Base-by-base conservation (phyloP, 2,113 vertebrate genomes). In the Hippopotamus amphibius region DNA sequence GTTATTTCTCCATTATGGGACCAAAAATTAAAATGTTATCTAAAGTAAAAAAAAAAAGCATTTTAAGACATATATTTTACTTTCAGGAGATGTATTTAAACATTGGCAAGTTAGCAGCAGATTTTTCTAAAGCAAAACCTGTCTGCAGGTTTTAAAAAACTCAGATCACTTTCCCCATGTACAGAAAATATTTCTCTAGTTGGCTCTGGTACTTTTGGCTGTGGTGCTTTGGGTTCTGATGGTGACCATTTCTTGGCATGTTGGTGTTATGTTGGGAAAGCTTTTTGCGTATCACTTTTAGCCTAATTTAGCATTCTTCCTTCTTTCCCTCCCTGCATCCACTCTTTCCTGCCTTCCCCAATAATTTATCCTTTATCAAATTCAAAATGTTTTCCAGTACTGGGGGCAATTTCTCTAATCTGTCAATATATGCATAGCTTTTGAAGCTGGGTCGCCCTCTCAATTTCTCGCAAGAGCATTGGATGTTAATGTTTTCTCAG, bases 91-190 rank as follows among this genome's bases (percentile, higher is more conserved):
- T 26, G 43, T 26, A 83, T 77, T 82, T 92, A 66, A 90, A 77
- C 59, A 53, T 74, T 86, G 55, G 19, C 80, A 57, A 61, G 41
- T 46, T 93, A 76, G 22, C 37, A 86, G 33, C 37, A 57, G 14
- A 57, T 55, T 88, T 92, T 33, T 94, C 46, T 94, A 92, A 96
- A 79, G 77, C 46, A 84, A 26, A 84, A 30, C 79, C n/a, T 61
- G 19, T 81, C n/a, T 92, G 19, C 10, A 71, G n/a, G 7, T 63
- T 94, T 90, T 76, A n/a, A 43, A 66, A 88, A 87, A 84, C 59
- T 87, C 6, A 17, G 61, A 53, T 77, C 43, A 43, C 19, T 69
- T 96, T 19, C 5, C 5, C 21, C 24, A 55, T 28, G 4, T 87
- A 41, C 43, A 48, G 68, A 87, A 88, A 85, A 68, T 88, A 72